Percentiles rank a stretch among this genome's conserved stretches.
Conservation (phyloP, 2,113 vertebrate genomes). For the Pelmatolapia mariae region DNA sequence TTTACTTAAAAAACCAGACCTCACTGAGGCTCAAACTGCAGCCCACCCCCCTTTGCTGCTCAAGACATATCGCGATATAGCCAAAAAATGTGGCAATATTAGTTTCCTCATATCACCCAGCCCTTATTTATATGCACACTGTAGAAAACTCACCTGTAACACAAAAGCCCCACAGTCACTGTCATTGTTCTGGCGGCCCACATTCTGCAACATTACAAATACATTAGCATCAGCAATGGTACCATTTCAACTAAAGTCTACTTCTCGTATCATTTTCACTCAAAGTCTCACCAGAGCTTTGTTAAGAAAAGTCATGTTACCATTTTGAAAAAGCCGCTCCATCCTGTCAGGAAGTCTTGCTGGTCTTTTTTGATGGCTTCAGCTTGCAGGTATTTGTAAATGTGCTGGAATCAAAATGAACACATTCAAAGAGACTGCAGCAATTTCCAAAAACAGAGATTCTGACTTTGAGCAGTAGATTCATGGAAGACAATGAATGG, state of each 20-base stretch:
- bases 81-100: not conserved
- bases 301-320: slow-evolving; percentile 46
- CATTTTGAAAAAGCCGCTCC: slow-evolving; percentile 93
- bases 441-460: not conserved
- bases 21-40: not conserved
- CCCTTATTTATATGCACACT: not conserved
- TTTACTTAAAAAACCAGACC: not conserved
- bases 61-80: not conserved
- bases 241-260: not conserved
- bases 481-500: not conserved
- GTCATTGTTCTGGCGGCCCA: slow-evolving; percentile 91
- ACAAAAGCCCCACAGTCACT: slow-evolving; percentile 92
- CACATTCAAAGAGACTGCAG: not conserved
- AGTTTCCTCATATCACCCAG: not conserved
- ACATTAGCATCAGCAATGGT: not conserved
- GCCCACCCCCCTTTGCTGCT: not conserved
- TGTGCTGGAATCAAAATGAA: slow-evolving; percentile 72
- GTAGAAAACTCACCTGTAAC: slow-evolving; percentile 78
- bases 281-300: not conserved
- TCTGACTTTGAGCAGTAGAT: not conserved
- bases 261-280: fast-evolving
- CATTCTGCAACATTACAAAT: slow-evolving; percentile 74
- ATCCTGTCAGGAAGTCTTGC: slow-evolving; percentile 80
- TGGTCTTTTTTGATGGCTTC: slow-evolving; percentile 87
- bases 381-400: slow-evolving; percentile 89